Evolutionary conservation across 2,113 vertebrate genomes (phyloP).

Genomic region (Sorex araneus): DNA sequence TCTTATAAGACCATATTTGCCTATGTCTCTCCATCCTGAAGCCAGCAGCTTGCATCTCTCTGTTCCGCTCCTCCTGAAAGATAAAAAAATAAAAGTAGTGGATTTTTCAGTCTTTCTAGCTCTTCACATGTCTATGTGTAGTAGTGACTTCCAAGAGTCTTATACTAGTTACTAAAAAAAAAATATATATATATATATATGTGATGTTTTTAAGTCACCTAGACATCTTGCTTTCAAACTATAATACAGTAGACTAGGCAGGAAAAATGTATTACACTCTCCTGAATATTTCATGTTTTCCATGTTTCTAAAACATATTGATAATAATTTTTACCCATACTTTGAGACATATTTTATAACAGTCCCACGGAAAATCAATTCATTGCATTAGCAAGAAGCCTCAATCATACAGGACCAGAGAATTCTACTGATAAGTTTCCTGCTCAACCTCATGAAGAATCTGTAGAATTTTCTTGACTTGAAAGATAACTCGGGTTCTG

Average conservation of each 20-base stretch:
- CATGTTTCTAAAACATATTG: neutral
- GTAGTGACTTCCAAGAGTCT: neutral
- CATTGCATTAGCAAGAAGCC: no score
- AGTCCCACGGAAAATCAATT: no score
- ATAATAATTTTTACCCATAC: no score
- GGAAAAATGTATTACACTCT: neutral
- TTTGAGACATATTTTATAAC: no score
- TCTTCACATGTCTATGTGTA: neutral
- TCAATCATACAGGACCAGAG: no score
- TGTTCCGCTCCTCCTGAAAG: no score
- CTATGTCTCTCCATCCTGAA: neutral
- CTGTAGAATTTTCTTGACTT: no score
- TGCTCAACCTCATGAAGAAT: no score
- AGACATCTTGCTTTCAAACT: neutral
- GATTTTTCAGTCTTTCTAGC: neutral
- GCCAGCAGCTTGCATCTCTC: neutral
- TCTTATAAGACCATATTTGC: neutral
- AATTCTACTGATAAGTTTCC: no score
- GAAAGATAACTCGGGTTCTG: neutral
- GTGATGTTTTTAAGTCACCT: neutral
- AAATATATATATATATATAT: neutral
- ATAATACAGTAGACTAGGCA: neutral
- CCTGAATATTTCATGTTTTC: neutral
- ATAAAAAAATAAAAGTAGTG: neutral
- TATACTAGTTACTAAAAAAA: neutral